A percentile compares a stretch with the other conserved stretches of the same genome.
phyloP scores from a whole-genome alignment of 1,140 invertebrate species.

The Ladona fulva region DNA sequence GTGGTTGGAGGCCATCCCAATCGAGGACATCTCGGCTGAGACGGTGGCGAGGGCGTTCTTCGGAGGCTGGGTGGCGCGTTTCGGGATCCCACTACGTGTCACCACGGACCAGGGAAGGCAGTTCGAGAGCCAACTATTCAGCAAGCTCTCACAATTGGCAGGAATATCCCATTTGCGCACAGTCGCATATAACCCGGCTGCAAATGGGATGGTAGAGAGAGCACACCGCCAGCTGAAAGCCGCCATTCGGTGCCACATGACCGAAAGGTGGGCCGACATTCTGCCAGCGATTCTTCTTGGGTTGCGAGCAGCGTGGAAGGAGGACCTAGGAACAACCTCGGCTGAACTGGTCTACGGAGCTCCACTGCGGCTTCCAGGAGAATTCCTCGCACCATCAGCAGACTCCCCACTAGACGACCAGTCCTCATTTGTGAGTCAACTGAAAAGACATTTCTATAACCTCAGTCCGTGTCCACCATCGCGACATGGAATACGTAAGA shows the following conservation, averaged over 20 bases:
- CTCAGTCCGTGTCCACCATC: too few relatives aligned
- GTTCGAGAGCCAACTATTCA: conserved; percentile 33
- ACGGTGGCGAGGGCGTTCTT: conserved; percentile 31
- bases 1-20: conserved; percentile 35
- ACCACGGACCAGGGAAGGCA: too few relatives aligned
- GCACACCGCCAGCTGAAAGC: neutral
- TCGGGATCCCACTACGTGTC: conserved; percentile 28
- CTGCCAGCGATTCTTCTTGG: too few relatives aligned
- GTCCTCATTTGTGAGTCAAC: too few relatives aligned
- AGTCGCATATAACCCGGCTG: conserved; percentile 17
- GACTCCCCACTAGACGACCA: too few relatives aligned
- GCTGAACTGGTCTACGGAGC: too few relatives aligned
- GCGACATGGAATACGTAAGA: too few relatives aligned
- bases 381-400: too few relatives aligned
- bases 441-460: too few relatives aligned
- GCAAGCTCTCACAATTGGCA: conserved; percentile 25
- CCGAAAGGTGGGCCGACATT: neutral
- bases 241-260: neutral
- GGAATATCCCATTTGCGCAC: conserved; percentile 17
- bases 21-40: conserved; percentile 32
- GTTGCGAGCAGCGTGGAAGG: too few relatives aligned
- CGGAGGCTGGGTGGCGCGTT: conserved; percentile 31
- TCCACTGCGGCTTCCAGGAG: too few relatives aligned
- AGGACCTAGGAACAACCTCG: too few relatives aligned
- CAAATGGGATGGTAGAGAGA: conserved; percentile 18